Evolutionary conservation across 2,113 vertebrate species (phyloP), one percentile per base, ranked within the genome.

Genomic region (Acanthisitta chloris): DNA sequence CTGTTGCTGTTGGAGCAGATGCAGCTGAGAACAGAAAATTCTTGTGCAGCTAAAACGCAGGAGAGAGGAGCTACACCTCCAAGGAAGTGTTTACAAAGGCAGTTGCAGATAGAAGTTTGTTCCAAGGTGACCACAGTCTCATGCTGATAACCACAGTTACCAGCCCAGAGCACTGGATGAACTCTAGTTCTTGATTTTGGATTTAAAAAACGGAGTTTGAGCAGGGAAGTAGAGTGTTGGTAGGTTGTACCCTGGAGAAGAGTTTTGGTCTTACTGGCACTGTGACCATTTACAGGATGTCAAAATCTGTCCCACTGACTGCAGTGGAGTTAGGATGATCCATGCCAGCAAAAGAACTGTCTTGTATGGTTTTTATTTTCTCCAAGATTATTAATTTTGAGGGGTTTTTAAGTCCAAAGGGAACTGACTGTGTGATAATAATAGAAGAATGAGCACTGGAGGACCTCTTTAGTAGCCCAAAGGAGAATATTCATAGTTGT

Each of bases 291-390:
- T 86, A 52, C 34, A 59, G 7, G 2, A 51, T 33, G 23, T 70
- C 45, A 64, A 54, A 67, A 40, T 88, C 74, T 62, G 59, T 38
- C 67, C 48, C 33, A 8, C 42, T 67, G 55, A 55, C 71, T 92
- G 59, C 65, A 57, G 36, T 42, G 52, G 66, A 73, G 67, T 88
- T 70, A n/a, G 34, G 66, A 62, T 67, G 82, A 59, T 36, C 61
- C 17, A 19, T 73, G 85, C 71, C 81, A 90, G 85, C 71, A 77
- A 54, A 45, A 81, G 66, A 92, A 54, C 79, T 72, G 45, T 77
- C 76, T 62, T 79, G 58, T 73, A 86, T 78, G 88, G 67, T 80
- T 95, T 96, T 88, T 78, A 77, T 94, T 96, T 74, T 77, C 76
- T 86, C 72, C 42, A 54, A 49, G 48, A 66, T 88, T 46, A 38